These are phyloP conservation scores for Desoria tigrina DNA, from an alignment of 2,888 invertebrate species.

Conservation along the genomic window DNA sequence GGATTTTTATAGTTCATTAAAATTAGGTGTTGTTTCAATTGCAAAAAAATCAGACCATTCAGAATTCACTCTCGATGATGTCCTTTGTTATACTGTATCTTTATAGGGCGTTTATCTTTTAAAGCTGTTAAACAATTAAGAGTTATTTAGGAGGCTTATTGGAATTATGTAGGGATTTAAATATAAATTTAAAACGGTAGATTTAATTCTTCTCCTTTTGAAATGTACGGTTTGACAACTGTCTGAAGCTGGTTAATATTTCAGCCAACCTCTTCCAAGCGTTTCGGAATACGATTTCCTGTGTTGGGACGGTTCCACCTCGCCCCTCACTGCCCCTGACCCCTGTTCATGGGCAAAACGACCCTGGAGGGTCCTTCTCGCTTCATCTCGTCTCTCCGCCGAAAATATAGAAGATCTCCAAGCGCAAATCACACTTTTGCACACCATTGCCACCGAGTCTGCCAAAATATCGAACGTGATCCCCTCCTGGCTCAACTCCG, in stretches of 20 bases:
- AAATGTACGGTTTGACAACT: background rate
- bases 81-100: no score
- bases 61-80: no score
- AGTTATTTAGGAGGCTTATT: no score
- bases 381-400: conserved; percentile 28
- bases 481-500: conserved; percentile 27
- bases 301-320: conserved; percentile 43
- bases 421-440: conserved; percentile 26
- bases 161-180: no score
- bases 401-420: conserved; percentile 38
- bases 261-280: conserved; percentile 10
- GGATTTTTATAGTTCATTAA: no score
- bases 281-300: conserved; percentile 37
- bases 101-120: no score
- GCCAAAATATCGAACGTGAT: conserved; percentile 13
- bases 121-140: no score
- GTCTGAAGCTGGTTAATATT: background rate
- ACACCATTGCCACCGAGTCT: conserved; percentile 6
- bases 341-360: conserved; percentile 48
- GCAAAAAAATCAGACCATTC: no score
- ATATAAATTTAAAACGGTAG: no score
- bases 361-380: conserved; percentile 32
- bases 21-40: no score
- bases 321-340: conserved; percentile 32
- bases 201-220: no score